phyloP scores from a whole-genome alignment of 2,113 vertebrate species.

The Myocastor coypus region DNA sequence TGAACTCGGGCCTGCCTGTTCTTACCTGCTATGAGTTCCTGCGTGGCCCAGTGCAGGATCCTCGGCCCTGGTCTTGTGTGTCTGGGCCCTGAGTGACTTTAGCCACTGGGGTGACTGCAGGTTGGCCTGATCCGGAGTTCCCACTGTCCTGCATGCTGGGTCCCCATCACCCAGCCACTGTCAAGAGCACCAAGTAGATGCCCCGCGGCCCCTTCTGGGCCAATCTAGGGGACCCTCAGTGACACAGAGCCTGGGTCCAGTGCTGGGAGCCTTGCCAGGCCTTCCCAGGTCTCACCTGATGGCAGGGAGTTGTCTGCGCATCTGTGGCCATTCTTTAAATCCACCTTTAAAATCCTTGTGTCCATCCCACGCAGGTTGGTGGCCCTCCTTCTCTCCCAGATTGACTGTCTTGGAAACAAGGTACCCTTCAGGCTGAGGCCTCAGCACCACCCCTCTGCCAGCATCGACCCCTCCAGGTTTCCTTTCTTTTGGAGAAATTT shows the following conservation, averaged over 20 bases:
- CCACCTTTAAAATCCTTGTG: neutral
- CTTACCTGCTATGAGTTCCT: neutral
- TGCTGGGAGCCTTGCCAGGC: rapidly evolving
- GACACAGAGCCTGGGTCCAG: rapidly evolving
- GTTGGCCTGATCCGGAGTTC: neutral
- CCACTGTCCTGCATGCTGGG: neutral
- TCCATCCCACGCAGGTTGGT: neutral
- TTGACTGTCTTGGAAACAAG: neutral
- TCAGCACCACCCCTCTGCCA: rapidly evolving
- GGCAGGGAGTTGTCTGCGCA: too few relatives aligned
- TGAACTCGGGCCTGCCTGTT: too few relatives aligned
- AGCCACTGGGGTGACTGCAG: neutral
- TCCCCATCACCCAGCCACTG: rapidly evolving
- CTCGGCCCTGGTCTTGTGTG: neutral
- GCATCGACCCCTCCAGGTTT: too few relatives aligned
- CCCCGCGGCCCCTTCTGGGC: rapidly evolving
- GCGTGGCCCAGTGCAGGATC: too few relatives aligned
- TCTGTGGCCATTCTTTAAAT: neutral
- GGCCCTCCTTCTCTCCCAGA: neutral
- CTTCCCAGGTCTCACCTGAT: neutral
- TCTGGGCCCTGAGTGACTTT: neutral
- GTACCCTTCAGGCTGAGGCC: neutral
- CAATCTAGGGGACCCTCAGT: rapidly evolving
- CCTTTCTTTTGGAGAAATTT: neutral
- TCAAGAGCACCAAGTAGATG: neutral